These are phyloP conservation scores for western clawed frog (Xenopus tropicalis) DNA, from an alignment of 2,113 vertebrate genomes.

Conservation along the genomic window DNA sequence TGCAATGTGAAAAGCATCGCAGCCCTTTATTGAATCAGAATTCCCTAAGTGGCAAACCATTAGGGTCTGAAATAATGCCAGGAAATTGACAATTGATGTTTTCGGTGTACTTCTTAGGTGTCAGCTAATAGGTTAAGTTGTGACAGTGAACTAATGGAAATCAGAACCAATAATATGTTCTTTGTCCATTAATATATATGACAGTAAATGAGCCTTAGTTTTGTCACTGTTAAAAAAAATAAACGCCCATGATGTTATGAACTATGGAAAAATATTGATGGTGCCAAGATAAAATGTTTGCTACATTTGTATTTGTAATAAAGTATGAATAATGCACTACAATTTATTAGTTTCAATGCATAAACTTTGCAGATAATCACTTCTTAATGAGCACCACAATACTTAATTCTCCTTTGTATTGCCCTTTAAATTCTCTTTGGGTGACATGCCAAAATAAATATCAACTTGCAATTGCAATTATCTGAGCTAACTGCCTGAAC, in stretches of 20 bases:
- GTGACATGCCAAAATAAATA: slow-evolving; percentile 9
- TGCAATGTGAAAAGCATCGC: slow-evolving; percentile 18
- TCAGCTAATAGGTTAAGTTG: no score
- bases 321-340: background rate
- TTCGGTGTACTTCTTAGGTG: background rate
- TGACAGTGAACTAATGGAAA: no score
- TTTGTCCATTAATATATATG: no score
- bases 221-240: no score
- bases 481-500: slow-evolving; percentile 5
- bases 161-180: no score
- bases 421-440: background rate
- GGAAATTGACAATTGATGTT: background rate
- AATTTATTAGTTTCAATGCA: slow-evolving; percentile 1
- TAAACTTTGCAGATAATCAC: background rate
- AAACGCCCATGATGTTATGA: no score
- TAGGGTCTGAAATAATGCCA: slow-evolving; percentile 20
- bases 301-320: background rate
- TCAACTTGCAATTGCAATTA: slow-evolving; percentile 1
- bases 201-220: no score
- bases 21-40: background rate
- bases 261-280: no score
- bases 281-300: background rate
- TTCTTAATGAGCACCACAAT: background rate
- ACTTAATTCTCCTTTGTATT: slow-evolving; percentile 4
- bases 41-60: slow-evolving; percentile 10